Evolutionary conservation across 2,797 vertebrate genomes (phyloP), one percentile per base, ranked within the genome.

Genomic region (Paratrypauchen microcephalus): DNA sequence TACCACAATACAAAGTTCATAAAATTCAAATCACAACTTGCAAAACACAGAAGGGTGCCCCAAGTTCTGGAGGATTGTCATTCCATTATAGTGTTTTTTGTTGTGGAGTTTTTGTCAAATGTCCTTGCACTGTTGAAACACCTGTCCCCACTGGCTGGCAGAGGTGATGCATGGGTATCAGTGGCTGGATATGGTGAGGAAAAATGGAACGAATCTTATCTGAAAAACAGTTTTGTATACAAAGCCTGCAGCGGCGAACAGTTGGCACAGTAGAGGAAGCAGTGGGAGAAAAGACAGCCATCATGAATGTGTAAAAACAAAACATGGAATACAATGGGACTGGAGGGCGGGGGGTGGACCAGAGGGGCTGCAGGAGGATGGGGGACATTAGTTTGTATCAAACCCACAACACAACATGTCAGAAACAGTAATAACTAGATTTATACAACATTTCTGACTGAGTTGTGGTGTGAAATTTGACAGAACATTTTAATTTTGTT

Each of bases 131-230:
- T 57, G 50, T 66, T 30, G 66, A 69, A 66, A 67, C 2, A 62
- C 69, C 54, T 68, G 52, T 75, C 69, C 78, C 66, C 70, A 23
- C 57, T 52, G 71, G 73, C 41, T 67, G 64, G 47, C 21, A 52
- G 13, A 36, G 61, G 73, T 64, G 71, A 80, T 71, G 60, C 3
- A 24, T 71, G 56, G 24, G 64, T 78, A 76, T 83, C 66, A 80
- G 64, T n/a, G 47, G 45, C 69, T 76, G 69, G 57, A 11, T 52
- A 79, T 71, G 56, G 66, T 72, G 73, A 81, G 73, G 73, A 81
- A 79, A 86, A 87, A 81, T 75, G 26, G 66, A 77, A 63, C 74
- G 82, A 83, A 74, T 88, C 71, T 75, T 79, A 79, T 86, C 71
- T 76, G 59, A 65, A 86, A 62, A 86, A 72, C 70, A 76, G 66